These are phyloP conservation scores for Protonemura montana DNA, from an alignment of 2,888 invertebrate genomes.

Conservation along the genomic window DNA sequence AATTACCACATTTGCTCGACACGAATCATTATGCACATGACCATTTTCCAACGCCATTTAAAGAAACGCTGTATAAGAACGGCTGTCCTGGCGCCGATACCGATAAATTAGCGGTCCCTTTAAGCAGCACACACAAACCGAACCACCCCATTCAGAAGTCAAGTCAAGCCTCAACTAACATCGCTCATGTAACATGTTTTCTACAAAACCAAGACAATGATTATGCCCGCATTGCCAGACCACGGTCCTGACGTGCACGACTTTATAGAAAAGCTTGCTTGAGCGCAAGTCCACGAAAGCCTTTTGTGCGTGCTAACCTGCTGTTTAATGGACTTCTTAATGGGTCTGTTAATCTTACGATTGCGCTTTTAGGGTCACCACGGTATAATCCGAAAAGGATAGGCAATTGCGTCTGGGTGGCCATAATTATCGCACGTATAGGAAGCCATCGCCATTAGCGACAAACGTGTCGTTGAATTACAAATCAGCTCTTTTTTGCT, in stretches of 20 bases:
- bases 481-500: background rate
- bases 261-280: background rate
- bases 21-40: background rate
- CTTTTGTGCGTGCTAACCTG: background rate
- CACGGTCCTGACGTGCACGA: background rate
- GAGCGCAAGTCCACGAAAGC: background rate
- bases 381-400: constrained; percentile 1
- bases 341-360: background rate
- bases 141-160: background rate
- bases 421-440: background rate
- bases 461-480: background rate
- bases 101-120: background rate
- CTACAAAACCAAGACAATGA: background rate
- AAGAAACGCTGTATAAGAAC: background rate
- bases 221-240: background rate
- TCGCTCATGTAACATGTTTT: background rate
- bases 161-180: background rate
- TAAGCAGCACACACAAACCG: background rate
- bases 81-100: background rate
- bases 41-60: background rate
- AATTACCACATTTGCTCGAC: background rate
- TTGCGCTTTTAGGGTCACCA: background rate
- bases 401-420: background rate
- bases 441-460: constrained; percentile 7
- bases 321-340: constrained; percentile 7